A percentile compares a stretch with the other conserved stretches of the same genome.
Conservation (phyloP, 2,113 vertebrate genomes). For the Otis tarda region DNA sequence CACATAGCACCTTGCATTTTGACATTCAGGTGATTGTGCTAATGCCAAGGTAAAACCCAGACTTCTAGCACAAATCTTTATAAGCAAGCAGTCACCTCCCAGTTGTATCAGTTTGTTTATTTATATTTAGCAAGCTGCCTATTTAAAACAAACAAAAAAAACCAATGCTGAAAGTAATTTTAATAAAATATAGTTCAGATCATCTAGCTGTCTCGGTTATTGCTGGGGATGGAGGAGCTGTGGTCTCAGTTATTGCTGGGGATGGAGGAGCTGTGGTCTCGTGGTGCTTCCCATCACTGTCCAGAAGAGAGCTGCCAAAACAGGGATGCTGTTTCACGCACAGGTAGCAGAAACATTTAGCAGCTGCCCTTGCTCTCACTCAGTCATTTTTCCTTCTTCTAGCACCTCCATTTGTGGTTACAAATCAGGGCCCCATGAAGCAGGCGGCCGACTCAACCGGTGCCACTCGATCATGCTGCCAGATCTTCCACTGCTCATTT, state of each 20-base stretch:
- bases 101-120: background rate
- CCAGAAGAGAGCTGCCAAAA: background rate
- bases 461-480: background rate
- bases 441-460: rapidly evolving
- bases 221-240: background rate
- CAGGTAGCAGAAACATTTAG: background rate
- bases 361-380: background rate
- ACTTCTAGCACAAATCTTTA: background rate
- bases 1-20: background rate
- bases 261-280: background rate
- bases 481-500: slow-evolving; percentile 19
- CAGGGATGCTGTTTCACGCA: background rate
- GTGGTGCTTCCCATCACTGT: rapidly evolving
- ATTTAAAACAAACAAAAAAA: background rate
- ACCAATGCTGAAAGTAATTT: background rate
- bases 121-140: background rate
- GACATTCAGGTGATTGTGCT: background rate
- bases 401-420: background rate
- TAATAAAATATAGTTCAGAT: background rate
- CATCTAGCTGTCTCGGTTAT: background rate
- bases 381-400: background rate
- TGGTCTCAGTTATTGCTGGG: background rate
- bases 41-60: background rate
- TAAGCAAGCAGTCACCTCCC: background rate
- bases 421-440: background rate